phyloP scores from a whole-genome alignment of 2,797 vertebrate genomes.

The Liparis tanakae region DNA sequence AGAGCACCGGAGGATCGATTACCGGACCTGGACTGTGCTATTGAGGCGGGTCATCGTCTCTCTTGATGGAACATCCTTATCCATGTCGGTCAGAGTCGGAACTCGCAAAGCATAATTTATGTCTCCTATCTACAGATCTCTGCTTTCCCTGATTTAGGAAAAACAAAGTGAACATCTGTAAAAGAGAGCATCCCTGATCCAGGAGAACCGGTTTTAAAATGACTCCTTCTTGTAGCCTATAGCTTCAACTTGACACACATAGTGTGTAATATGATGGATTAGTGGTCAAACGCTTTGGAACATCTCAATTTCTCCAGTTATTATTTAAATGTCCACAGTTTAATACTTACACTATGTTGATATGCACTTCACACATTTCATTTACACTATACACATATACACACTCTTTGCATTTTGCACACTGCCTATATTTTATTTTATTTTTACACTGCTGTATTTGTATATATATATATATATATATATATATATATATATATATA shows the following conservation, averaged over 20 bases:
- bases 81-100: not conserved
- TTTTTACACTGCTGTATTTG: no score
- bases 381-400: no score
- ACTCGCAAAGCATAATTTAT: not conserved
- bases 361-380: no score
- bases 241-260: not conserved
- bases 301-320: no score
- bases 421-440: no score
- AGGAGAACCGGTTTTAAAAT: not conserved
- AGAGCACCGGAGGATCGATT: conserved; percentile 17
- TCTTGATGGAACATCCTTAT: not conserved
- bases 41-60: not conserved
- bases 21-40: not conserved
- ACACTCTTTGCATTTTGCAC: no score
- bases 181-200: not conserved
- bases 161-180: not conserved
- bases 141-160: not conserved
- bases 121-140: not conserved
- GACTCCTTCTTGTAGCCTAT: not conserved
- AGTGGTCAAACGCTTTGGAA: no score
- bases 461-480: no score
- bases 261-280: not conserved
- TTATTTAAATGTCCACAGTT: no score
- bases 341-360: no score
- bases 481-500: no score